Evolutionary conservation across 2,797 vertebrate genomes (phyloP), one percentile per base, ranked within the genome.

Genomic region (Macroramphosus scolopax): DNA sequence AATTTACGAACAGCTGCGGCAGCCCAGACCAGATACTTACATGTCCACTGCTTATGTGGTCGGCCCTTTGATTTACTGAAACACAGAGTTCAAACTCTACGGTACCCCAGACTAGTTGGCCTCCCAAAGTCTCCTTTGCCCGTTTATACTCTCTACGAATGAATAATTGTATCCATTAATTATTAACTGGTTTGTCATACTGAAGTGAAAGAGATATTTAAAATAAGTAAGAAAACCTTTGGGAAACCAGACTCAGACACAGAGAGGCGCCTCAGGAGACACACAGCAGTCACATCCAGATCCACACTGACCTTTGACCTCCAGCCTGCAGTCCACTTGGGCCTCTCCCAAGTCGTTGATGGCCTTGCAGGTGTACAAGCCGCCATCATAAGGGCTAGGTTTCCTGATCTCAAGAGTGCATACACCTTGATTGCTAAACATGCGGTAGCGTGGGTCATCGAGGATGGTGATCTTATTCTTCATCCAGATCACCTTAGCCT

Each of bases 401-500:
- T 99, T 99, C 62, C 97, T 92, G 63, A 99, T 95, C 87, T 99
- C 97, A 87, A 99, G 80, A 11, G 92, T 94, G 8, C 97, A 98
- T 22, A 99, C 96, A 0, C 97, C 96, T 76, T 99, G 97, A 87
- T 94, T 98, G 87, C 94, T 91, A 73, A 98, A 98, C 95, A 97
- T 98, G 62, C 97, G 90, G 81, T 96, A 99, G 68, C 92, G 91
- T 0, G 97, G 95, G 72, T 99, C 95, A 1, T 96, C 93, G 24
- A 90, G 67, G 57, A 99, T 98, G 5, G 49, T 1, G 0, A 98
- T 94, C 86, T 95, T 97, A 78, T 99, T 99, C 83, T 99, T 99
- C 94, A 97, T 91, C 97, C 97, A 99, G 61, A 92, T 91, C 67
- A 98, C 94, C 85, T 97, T 98, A 63, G 96, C 89, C 97, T 99